Conservation (phyloP, 2,113 vertebrate genomes). For the Anhinga rufa region DNA sequence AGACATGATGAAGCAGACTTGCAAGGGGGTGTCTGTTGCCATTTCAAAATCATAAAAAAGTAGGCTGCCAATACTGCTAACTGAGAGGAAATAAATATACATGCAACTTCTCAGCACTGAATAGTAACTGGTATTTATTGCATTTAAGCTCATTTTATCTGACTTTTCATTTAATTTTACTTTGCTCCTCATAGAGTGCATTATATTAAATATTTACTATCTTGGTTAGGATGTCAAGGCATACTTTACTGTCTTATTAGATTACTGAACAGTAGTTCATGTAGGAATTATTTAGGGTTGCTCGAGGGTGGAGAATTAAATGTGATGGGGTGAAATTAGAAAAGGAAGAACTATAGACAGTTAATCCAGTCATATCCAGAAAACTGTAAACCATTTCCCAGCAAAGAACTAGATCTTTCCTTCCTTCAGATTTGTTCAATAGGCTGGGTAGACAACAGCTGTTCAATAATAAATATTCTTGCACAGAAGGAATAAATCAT, state of each 20-base stretch:
- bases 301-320: slow-evolving; percentile 16
- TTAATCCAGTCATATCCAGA: not conserved
- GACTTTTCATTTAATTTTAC: slow-evolving; percentile 64
- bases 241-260: slow-evolving; percentile 34
- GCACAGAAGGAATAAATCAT: not conserved
- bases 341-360: not conserved
- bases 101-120: not conserved
- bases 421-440: not conserved
- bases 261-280: slow-evolving; percentile 7
- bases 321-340: not conserved
- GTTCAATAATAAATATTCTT: not conserved
- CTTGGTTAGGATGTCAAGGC: slow-evolving; percentile 44
- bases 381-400: not conserved
- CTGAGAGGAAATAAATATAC: slow-evolving; percentile 15
- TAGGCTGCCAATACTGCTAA: not conserved
- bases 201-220: slow-evolving; percentile 64
- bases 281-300: slow-evolving; percentile 20
- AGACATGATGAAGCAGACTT: slow-evolving; percentile 10
- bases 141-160: slow-evolving; percentile 45
- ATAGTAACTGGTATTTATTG: slow-evolving; percentile 33
- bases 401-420: not conserved
- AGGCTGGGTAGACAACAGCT: not conserved
- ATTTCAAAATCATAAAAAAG: slow-evolving; percentile 38
- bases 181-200: slow-evolving; percentile 35
- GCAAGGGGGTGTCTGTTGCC: slow-evolving; percentile 26